Evolutionary conservation across 1,140 invertebrate species (phyloP).

Genomic region (Forficula auricularia): DNA sequence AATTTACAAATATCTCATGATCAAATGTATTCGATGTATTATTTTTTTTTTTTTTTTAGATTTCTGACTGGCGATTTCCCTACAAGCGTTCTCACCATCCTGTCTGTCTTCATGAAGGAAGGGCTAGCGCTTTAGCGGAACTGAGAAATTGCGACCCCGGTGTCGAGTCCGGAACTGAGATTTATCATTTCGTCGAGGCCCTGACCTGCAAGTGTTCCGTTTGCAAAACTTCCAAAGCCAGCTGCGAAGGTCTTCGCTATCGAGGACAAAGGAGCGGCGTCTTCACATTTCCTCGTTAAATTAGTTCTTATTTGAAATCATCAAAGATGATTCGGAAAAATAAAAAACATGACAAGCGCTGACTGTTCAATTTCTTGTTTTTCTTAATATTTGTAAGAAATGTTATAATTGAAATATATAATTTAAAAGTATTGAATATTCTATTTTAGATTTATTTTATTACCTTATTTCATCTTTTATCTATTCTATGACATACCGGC

Average conservation of each 20-base stretch:
- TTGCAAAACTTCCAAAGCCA: conserved; percentile 32
- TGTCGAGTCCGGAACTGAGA: conserved; percentile 32
- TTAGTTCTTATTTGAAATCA: too few species aligned
- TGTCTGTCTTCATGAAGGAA: conserved; percentile 58
- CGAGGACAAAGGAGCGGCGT: conserved; percentile 20
- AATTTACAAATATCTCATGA: too few species aligned
- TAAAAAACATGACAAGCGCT: too few species aligned
- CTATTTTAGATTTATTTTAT: too few species aligned
- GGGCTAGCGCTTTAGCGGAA: conserved; percentile 31
- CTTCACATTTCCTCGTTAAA: not conserved
- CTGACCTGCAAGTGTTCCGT: conserved; percentile 37
- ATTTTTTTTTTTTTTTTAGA: conserved; percentile 28
- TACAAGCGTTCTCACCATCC: conserved; percentile 67
- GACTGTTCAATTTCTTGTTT: too few species aligned
- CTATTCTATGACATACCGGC: too few species aligned
- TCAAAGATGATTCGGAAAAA: too few species aligned
- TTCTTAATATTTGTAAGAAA: too few species aligned
- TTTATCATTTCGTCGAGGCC: conserved; percentile 44
- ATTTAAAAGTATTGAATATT: too few species aligned
- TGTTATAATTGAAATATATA: too few species aligned
- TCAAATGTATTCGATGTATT: too few species aligned
- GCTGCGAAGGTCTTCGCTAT: conserved; percentile 35
- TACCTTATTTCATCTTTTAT: too few species aligned
- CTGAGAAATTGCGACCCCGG: conserved; percentile 45
- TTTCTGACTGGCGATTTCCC: conserved; percentile 70